Percentiles rank a stretch among this genome's conserved stretches.
These are phyloP conservation scores for Oryctes rhinoceros DNA, from an alignment of 1,140 invertebrate species.

Conservation along the genomic window DNA sequence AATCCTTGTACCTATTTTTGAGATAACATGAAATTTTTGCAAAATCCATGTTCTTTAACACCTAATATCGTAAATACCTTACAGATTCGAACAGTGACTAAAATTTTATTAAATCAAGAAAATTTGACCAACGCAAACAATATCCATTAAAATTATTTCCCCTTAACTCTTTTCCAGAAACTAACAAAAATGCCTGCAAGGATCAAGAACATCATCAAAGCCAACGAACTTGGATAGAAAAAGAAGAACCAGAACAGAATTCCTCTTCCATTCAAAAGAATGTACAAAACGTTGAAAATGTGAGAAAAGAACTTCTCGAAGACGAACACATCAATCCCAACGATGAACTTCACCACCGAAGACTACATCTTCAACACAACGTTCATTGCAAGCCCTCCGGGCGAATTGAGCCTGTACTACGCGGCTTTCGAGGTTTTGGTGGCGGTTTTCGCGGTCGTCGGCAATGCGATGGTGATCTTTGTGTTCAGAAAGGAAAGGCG, in stretches of 20 bases:
- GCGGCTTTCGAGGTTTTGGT: conserved; percentile 81
- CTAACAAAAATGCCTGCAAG: neutral
- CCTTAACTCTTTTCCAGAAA: neutral
- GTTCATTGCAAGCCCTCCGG: neutral
- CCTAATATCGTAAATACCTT: too few species aligned
- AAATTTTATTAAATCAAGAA: too few species aligned
- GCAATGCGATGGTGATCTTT: conserved; percentile 85
- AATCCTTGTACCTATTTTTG: too few species aligned
- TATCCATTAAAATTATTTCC: neutral
- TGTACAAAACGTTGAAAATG: neutral
- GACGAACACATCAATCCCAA: neutral
- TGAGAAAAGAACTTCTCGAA: neutral
- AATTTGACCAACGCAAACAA: neutral
- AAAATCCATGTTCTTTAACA: too few species aligned
- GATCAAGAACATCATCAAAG: conserved; percentile 24
- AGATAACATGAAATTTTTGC: too few species aligned
- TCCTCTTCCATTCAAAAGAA: neutral
- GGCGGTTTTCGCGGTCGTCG: conserved; percentile 80
- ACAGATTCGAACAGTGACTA: too few species aligned
- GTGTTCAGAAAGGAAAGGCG: conserved; percentile 81
- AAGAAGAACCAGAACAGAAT: neutral
- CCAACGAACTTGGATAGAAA: neutral
- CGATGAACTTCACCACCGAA: conserved; percentile 3
- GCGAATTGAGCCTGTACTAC: conserved; percentile 71
- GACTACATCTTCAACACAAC: neutral